Conservation (phyloP, 2,113 vertebrate genomes). For the Meleagris gallopavo region DNA sequence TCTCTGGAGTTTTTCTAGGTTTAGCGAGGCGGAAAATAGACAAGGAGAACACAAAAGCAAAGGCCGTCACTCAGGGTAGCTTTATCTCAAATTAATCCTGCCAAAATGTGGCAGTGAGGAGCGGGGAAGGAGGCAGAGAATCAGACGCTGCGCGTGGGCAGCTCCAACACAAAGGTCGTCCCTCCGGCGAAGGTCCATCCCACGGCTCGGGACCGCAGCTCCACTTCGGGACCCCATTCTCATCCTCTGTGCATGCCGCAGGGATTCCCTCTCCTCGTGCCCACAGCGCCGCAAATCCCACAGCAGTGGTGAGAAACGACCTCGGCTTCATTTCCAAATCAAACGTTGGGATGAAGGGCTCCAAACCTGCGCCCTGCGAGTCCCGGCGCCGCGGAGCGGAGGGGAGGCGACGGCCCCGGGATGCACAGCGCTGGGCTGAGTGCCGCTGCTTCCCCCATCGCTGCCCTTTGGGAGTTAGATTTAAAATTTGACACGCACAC, state of each 20-base stretch:
- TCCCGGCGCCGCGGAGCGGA: rapidly evolving
- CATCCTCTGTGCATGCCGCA: rapidly evolving
- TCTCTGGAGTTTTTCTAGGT: conserved; percentile 53
- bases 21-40: conserved; percentile 68
- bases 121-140: background rate
- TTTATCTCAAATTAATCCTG: conserved; percentile 57
- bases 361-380: rapidly evolving
- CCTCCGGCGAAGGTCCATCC: background rate
- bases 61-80: conserved; percentile 43
- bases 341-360: rapidly evolving
- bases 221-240: rapidly evolving
- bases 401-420: rapidly evolving
- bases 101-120: background rate
- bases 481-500: background rate
- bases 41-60: conserved; percentile 65
- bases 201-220: background rate
- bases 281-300: rapidly evolving
- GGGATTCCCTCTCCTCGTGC: background rate
- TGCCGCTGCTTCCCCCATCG: rapidly evolving
- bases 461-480: background rate
- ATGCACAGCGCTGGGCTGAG: background rate
- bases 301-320: background rate
- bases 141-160: background rate
- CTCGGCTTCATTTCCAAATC: background rate
- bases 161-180: background rate